Percentiles rank a stretch among this genome's conserved stretches.
phyloP scores from a whole-genome alignment of 2,888 invertebrate genomes.

The Scaptomyza caliginosa region DNA sequence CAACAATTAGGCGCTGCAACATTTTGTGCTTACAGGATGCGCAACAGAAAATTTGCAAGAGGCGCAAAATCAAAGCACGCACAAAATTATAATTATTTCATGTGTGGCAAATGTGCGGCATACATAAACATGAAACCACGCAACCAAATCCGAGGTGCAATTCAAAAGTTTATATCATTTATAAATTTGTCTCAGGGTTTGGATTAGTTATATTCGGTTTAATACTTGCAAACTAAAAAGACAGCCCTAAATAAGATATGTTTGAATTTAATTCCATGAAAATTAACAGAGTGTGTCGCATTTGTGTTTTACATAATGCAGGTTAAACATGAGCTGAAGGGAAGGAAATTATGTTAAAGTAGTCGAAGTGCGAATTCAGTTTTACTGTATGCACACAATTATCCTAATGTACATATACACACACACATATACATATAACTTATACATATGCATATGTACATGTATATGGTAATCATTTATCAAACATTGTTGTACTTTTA shows the following conservation, averaged over 20 bases:
- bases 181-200: neutral
- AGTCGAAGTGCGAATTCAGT: constrained; percentile 15
- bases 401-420: neutral
- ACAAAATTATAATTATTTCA: constrained; percentile 76
- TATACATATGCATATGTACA: neutral
- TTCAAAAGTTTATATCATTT: constrained; percentile 22
- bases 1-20: constrained; percentile 31
- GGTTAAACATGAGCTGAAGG: constrained; percentile 34
- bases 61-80: constrained; percentile 73
- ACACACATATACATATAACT: neutral
- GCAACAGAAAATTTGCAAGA: constrained; percentile 67
- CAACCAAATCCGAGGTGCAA: constrained; percentile 33
- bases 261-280: constrained; percentile 64
- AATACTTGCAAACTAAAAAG: neutral
- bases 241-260: constrained; percentile 13
- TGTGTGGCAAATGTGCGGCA: constrained; percentile 64
- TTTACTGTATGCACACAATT: constrained; percentile 1
- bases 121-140: constrained; percentile 50
- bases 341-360: constrained; percentile 6
- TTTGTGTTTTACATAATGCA: constrained; percentile 59
- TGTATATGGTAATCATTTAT: constrained; percentile 58
- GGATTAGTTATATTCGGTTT: neutral
- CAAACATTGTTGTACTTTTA: constrained; percentile 50
- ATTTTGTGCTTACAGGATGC: constrained; percentile 61
- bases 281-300: constrained; percentile 68